Percentiles rank a stretch among this genome's conserved stretches.
Conservation (phyloP, 2,113 vertebrate genomes). For the Corythoichthys haematopterus region DNA sequence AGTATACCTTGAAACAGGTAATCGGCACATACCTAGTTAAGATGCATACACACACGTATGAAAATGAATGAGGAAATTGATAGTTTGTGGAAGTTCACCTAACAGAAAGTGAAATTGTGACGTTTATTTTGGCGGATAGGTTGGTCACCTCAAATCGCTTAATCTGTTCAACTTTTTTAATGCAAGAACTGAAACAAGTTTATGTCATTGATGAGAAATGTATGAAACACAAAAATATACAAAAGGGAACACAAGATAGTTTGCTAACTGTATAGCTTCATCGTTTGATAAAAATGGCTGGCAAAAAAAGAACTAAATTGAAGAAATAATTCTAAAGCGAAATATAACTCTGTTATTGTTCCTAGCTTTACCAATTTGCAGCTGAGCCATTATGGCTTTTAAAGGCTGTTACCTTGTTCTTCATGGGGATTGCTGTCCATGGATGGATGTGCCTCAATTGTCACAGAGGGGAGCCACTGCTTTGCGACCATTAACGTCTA, state of each 20-base stretch:
- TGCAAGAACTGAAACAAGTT: not conserved
- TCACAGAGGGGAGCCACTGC: conserved; percentile 67
- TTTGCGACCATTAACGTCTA: conserved; percentile 59
- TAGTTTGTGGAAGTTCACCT: no score
- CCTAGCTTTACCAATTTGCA: conserved; percentile 51
- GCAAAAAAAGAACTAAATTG: conserved; percentile 58
- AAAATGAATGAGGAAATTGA: no score
- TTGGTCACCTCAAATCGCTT: no score
- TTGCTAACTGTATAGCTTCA: conserved; percentile 41
- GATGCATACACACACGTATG: no score
- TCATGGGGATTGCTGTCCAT: conserved; percentile 60
- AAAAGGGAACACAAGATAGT: conserved; percentile 21
- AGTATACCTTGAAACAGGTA: no score
- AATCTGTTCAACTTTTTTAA: no score
- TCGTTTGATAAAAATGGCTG: conserved; percentile 37
- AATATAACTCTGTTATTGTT: conserved; percentile 60
- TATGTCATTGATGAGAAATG: not conserved
- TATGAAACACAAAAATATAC: conserved; percentile 8
- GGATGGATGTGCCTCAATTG: conserved; percentile 63
- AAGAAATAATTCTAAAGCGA: conserved; percentile 62
- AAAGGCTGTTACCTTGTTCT: conserved; percentile 62
- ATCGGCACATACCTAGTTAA: no score
- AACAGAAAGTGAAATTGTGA: no score
- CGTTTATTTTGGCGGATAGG: no score
- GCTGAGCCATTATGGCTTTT: conserved; percentile 62